Evolutionary conservation across 1,140 invertebrate genomes (phyloP).

Genomic region (Sminthurides bifidus): DNA sequence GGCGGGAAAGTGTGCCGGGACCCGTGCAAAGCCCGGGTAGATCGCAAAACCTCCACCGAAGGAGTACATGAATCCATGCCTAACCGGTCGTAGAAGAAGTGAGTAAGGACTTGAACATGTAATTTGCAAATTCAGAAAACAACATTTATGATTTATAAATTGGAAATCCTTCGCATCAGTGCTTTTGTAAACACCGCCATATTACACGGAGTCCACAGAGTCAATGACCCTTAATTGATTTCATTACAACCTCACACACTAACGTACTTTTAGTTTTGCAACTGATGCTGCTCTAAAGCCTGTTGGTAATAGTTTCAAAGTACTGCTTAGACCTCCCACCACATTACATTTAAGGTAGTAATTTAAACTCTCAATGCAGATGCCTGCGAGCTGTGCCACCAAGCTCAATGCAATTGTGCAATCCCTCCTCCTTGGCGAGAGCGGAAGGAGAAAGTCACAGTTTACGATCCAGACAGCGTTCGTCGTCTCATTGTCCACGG

Average conservation of each 20-base stretch:
- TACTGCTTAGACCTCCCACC: background rate
- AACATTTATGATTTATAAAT: background rate
- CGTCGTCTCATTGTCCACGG: conserved; percentile 23
- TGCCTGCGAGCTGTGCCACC: conserved; percentile 14
- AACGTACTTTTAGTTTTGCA: background rate
- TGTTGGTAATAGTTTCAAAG: background rate
- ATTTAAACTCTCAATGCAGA: background rate
- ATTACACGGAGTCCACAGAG: background rate
- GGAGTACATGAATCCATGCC: conserved; percentile 18
- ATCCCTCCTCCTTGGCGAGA: conserved; percentile 24
- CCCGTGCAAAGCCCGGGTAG: conserved; percentile 13
- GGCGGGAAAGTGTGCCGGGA: conserved; percentile 8
- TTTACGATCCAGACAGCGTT: conserved; percentile 29
- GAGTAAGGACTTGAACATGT: background rate
- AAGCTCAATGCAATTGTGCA: conserved; percentile 14
- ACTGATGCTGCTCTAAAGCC: background rate
- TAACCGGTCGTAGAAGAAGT: background rate
- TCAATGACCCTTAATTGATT: background rate
- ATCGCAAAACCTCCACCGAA: conserved; percentile 9
- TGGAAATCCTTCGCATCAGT: background rate
- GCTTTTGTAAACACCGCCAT: background rate
- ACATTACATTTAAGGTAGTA: conserved; percentile 6
- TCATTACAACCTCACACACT: background rate
- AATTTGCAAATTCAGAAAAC: background rate
- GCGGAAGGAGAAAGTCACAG: conserved; percentile 22